phyloP scores from a whole-genome alignment of 1,140 invertebrate genomes.

The Pseudobourletiella spinata region DNA sequence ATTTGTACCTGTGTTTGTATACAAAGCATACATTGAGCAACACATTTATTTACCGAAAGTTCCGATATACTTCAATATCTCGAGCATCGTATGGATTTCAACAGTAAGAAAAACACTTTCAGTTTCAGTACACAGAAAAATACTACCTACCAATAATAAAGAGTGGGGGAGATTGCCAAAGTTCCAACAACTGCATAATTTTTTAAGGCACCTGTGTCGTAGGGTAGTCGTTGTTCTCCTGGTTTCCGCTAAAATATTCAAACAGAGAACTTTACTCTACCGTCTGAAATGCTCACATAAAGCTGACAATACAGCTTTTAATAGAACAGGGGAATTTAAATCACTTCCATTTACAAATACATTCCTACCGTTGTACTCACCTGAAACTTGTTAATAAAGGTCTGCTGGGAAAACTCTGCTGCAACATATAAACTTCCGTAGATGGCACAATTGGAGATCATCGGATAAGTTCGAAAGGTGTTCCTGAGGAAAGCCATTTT shows the following conservation, averaged over 20 bases:
- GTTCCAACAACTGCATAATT: slow-evolving; percentile 54
- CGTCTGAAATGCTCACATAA: too few relatives aligned
- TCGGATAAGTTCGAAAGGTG: slow-evolving; percentile 47
- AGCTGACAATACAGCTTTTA: too few relatives aligned
- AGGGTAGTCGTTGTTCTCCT: slow-evolving; percentile 41
- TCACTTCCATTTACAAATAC: too few relatives aligned
- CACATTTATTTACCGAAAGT: too few relatives aligned
- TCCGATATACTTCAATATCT: too few relatives aligned
- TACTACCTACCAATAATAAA: slow-evolving; percentile 53
- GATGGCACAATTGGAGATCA: slow-evolving; percentile 60
- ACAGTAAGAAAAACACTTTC: too few relatives aligned
- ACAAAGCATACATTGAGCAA: neutral
- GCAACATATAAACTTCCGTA: slow-evolving; percentile 67
- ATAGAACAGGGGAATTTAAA: too few relatives aligned
- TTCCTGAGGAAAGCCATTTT: slow-evolving; percentile 29
- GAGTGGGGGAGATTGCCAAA: slow-evolving; percentile 49
- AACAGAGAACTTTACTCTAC: too few relatives aligned
- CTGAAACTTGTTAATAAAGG: slow-evolving; percentile 53
- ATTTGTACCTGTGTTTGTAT: slow-evolving; percentile 60
- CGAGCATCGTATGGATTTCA: too few relatives aligned
- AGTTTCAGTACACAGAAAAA: too few relatives aligned
- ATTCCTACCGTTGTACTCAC: too few relatives aligned
- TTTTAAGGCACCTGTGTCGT: slow-evolving; percentile 47
- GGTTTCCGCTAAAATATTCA: slow-evolving; percentile 41
- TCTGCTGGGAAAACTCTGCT: slow-evolving; percentile 68